These are phyloP conservation scores for Atlantisia rogersi DNA, from an alignment of 2,113 vertebrate genomes.

Conservation along the genomic window DNA sequence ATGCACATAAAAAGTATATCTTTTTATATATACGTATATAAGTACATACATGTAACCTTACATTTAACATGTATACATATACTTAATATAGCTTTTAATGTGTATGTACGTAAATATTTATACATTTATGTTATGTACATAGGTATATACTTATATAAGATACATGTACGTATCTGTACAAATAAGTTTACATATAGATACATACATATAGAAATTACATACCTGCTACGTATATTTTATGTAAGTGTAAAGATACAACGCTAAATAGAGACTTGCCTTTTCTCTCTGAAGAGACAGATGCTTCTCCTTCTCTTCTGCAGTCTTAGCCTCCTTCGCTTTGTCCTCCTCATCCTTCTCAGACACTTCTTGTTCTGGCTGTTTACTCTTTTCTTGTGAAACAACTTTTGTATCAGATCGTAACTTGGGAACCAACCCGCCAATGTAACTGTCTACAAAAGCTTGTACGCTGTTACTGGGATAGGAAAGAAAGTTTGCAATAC, in stretches of 20 bases:
- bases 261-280: slow-evolving; percentile 79
- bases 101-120: background rate
- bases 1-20: no score
- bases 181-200: background rate
- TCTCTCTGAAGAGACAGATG: slow-evolving; percentile 88
- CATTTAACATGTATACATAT: no score
- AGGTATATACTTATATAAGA: background rate
- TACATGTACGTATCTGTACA: background rate
- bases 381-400: slow-evolving; percentile 62
- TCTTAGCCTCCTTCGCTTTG: slow-evolving; percentile 74
- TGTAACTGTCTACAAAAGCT: slow-evolving; percentile 92
- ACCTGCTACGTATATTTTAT: background rate
- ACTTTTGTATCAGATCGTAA: slow-evolving; percentile 83
- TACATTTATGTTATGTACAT: background rate
- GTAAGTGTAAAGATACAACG: background rate
- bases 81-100: no score
- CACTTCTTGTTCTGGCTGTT: slow-evolving; percentile 58
- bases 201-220: fast-evolving
- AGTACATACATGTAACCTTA: no score
- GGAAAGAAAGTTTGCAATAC: slow-evolving; percentile 88
- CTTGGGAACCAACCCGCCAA: slow-evolving; percentile 89
- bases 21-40: no score
- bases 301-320: slow-evolving; percentile 84
- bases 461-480: slow-evolving; percentile 89
- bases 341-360: slow-evolving; percentile 70